Base-by-base conservation (phyloP, 2,797 vertebrate species). In the Enteromius fasciolatus region DNA sequence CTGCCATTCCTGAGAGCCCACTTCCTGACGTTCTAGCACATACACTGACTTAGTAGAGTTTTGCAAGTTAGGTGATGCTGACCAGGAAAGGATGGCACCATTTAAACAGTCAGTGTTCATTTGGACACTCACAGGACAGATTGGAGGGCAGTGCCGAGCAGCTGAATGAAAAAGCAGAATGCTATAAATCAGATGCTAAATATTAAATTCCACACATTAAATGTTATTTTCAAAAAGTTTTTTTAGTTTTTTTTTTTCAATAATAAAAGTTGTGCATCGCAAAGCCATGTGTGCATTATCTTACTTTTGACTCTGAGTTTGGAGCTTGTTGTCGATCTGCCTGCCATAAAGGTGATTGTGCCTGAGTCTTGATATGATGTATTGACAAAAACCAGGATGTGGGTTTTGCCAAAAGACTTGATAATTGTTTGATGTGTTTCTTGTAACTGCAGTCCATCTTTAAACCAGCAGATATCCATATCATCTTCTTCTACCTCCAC, bases 231-330 rank as follows among this genome's bases (percentile, higher is more conserved):
- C 28, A 36, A 36, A 33, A 63, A 64, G 6, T 4, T 23, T 41
- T 64, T 7, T 25, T 78, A 48, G 25, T 31, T 20, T 52, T 17
- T 39, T 14, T 41, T 18, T 12, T 31, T 10, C 11, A 54, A 54
- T 54, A 54, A 54, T 50, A 31, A 8, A 78, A 23, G 17, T 50
- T 70, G 44, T 52, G 25, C 20, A 36, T 64, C 33, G 50, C 8
- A 61, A 61, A 76, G 14, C 7, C 15, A 75, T 46, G n/a, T 33
- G 41, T 33, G 20, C 63, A 33, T n/a, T 23, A 18, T 48, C 90
- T 95, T 89, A 98, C 98, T 95, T 95, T 97, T 99, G 86, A 99
- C 95, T 48, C 97, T 96, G 61, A 99, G 96, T 69, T 97, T 95
- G 2, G 96, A 96, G 1, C 95, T 96, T 0, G 97, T 97, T 86